phyloP scores from a whole-genome alignment of 2,113 vertebrate species.

The Anhinga anhinga region DNA sequence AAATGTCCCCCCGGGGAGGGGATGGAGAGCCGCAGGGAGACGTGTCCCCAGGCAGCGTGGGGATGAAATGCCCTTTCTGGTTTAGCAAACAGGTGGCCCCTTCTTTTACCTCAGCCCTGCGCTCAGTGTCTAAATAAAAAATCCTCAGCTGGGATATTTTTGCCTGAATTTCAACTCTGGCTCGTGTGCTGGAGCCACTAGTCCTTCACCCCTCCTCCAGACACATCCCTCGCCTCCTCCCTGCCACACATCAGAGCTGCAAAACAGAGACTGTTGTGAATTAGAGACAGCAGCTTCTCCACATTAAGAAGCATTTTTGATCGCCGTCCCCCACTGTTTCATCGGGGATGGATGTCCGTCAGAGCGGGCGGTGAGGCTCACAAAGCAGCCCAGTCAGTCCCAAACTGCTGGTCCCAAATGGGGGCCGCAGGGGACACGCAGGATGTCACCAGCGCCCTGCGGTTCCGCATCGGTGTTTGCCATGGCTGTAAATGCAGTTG shows the following conservation, averaged over 20 bases:
- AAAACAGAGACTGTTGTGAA: background rate
- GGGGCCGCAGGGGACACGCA: background rate
- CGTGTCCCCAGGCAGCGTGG: rapidly evolving
- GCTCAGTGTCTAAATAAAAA: conserved; percentile 40
- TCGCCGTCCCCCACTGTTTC: rapidly evolving
- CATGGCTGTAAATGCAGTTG: rapidly evolving
- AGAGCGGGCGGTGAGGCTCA: background rate
- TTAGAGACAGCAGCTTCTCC: too few species aligned
- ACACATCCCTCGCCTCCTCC: rapidly evolving
- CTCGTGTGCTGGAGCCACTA: background rate
- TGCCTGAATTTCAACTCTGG: background rate
- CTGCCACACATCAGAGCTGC: background rate
- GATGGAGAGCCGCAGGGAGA: background rate
- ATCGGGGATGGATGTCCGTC: rapidly evolving
- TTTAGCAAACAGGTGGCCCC: background rate
- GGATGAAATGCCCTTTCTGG: background rate
- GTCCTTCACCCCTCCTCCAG: background rate
- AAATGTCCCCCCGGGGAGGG: too few species aligned
- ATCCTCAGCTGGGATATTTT: background rate
- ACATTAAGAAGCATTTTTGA: rapidly evolving
- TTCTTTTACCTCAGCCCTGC: background rate
- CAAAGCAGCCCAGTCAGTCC: background rate
- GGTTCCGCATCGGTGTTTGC: rapidly evolving
- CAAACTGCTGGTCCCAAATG: background rate
- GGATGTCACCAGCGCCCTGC: background rate